Evolutionary conservation across 1,140 invertebrate species (phyloP).

Genomic region (Heliconius melpomene): DNA sequence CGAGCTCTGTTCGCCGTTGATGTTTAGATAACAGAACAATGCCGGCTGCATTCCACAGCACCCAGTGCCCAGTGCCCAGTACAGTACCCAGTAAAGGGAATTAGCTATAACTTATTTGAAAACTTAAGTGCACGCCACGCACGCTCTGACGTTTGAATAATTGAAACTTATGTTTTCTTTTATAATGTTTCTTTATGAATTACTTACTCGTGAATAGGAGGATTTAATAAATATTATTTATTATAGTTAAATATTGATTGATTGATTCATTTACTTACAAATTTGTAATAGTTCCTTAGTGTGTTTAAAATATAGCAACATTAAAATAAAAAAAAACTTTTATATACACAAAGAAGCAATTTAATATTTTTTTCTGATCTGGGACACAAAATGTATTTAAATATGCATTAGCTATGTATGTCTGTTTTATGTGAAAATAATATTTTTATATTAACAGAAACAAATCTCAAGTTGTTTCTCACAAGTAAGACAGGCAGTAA

Average conservation of each 20-base stretch:
- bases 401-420: too few relatives aligned
- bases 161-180: slow-evolving; percentile 11
- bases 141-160: background rate
- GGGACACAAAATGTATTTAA: too few relatives aligned
- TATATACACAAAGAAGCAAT: too few relatives aligned
- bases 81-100: slow-evolving; percentile 53
- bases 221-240: too few relatives aligned
- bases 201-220: background rate
- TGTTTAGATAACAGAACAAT: slow-evolving; percentile 72
- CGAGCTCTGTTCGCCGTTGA: slow-evolving; percentile 38
- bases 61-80: slow-evolving; percentile 4
- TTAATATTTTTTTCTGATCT: too few relatives aligned
- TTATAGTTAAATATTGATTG: too few relatives aligned
- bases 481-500: background rate
- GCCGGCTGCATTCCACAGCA: slow-evolving; percentile 62
- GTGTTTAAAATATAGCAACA: too few relatives aligned
- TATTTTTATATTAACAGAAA: background rate
- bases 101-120: slow-evolving; percentile 65
- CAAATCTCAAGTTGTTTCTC: background rate
- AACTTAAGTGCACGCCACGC: slow-evolving; percentile 29
- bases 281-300: too few relatives aligned
- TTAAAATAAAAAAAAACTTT: too few relatives aligned
- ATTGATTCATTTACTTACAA: too few relatives aligned
- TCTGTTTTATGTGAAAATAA: background rate
- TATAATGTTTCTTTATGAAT: background rate